Conservation (phyloP, 2,797 vertebrate genomes). For the Zonotrichia albicollis region DNA sequence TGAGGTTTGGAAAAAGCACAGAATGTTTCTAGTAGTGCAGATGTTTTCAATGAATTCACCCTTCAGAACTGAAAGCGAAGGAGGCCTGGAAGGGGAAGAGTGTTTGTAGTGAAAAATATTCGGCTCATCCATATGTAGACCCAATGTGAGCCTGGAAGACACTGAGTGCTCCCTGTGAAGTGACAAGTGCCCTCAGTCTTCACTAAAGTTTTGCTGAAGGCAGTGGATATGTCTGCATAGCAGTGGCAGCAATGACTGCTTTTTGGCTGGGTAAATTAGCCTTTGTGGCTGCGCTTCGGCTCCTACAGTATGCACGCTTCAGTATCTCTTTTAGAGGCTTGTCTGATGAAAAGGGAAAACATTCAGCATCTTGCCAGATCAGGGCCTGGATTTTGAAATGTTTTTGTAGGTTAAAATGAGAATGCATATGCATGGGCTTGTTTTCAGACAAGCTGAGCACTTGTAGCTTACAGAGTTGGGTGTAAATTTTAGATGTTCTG, state of each 20-base stretch:
- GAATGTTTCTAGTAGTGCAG: conserved; percentile 60
- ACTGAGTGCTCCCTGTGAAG: conserved; percentile 56
- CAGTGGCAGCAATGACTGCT: conserved; percentile 41
- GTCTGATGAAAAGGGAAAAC: conserved; percentile 62
- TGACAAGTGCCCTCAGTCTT: conserved; percentile 54
- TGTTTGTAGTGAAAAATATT: conserved; percentile 37
- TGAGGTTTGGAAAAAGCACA: conserved; percentile 62
- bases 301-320: background rate
- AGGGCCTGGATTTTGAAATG: conserved; percentile 59
- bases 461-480: background rate
- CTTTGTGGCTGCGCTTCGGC: conserved; percentile 39
- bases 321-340: conserved; percentile 63
- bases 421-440: conserved; percentile 49
- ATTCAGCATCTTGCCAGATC: conserved; percentile 58
- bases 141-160: conserved; percentile 31
- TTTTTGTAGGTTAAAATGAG: conserved; percentile 58
- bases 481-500: conserved; percentile 34
- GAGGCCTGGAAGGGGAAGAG: conserved; percentile 66
- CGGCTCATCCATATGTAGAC: conserved; percentile 47
- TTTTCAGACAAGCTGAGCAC: conserved; percentile 19
- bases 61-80: conserved; percentile 61
- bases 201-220: conserved; percentile 46
- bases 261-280: conserved; percentile 52
- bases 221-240: conserved; percentile 22
- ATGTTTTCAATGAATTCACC: conserved; percentile 69